Evolutionary conservation across 2,797 vertebrate genomes (phyloP), one percentile per base, ranked within the genome.

Genomic region (Aphelocoma californica): DNA sequence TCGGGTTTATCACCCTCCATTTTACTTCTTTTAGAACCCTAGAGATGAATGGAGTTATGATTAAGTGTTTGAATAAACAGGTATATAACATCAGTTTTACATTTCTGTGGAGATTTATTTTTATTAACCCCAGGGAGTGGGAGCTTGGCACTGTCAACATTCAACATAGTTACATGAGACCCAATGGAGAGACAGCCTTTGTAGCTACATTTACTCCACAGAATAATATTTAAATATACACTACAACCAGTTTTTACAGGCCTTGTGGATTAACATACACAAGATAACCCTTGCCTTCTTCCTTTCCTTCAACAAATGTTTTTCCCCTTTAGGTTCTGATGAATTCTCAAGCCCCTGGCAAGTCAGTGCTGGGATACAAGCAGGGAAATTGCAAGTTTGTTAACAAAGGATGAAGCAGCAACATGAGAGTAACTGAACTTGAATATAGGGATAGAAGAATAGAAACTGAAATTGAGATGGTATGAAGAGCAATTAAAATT

Each of bases 1-100:
- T 98, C 98, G 0, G 96, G 83, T 75, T 98, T 98, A 64, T 96
- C 95, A 32, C 92, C 89, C 29, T 99, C 98, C 26, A 97, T 82
- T 69, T 95, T 86, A 77, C 92, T 93, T 75, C 91, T 97, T 92
- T 98, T 98, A 93, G 98, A 97, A 83, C 95, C 95, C 98, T 97
- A 87, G 34, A 96, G 82, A 91, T 73, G 40, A 91, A 96, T 47
- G 29, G 81, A 92, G 24, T 77, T 26, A 85, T 29, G 58, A 92
- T 93, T 86, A 96, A 90, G 32, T 58, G 48, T 45, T 85, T 77
- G 38, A 93, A 81, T 57, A 93, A 78, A 73, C 36, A 85, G 45
- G 25, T 26, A 80, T 34, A 18, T 19, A 70, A 31, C n/a, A 78
- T 47, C 56, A 70, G 38, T 34, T 92, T 94, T 86, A 44, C 42